phyloP scores from a whole-genome alignment of 2,113 vertebrate species.

The Camelus dromedarius region DNA sequence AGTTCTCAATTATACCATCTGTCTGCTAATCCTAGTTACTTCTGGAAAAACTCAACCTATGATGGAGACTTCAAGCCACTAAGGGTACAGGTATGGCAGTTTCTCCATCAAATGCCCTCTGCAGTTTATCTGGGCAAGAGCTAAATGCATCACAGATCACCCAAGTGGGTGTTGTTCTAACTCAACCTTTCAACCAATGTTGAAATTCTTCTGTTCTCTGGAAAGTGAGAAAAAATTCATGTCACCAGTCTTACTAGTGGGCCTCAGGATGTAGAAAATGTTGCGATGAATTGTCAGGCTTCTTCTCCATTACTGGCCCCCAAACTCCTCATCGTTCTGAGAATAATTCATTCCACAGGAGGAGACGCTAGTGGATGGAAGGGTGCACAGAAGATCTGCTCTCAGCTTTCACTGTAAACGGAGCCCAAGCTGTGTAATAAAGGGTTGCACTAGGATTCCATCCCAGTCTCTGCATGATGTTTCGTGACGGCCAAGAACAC shows the following conservation, averaged over 20 bases:
- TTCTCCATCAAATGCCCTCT: not conserved
- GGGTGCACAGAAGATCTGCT: too few species aligned
- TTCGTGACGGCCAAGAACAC: fast-evolving
- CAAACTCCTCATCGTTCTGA: not conserved
- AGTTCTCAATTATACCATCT: not conserved
- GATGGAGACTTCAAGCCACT: not conserved
- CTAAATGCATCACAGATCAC: not conserved
- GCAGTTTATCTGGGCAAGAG: not conserved
- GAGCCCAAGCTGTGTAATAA: not conserved
- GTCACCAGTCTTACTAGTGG: not conserved
- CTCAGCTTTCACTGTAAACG: not conserved
- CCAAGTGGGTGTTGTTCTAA: too few species aligned
- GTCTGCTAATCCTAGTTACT: not conserved
- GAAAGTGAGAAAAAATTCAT: not conserved
- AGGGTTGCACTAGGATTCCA: not conserved
- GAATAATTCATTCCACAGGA: not conserved
- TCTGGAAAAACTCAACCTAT: not conserved
- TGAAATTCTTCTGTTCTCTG: not conserved
- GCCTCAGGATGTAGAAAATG: not conserved
- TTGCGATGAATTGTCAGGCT: fast-evolving
- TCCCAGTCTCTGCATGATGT: fast-evolving
- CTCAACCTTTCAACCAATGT: not conserved
- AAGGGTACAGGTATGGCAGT: not conserved
- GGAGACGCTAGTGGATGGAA: not conserved
- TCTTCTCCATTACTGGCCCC: not conserved